phyloP scores from a whole-genome alignment of 2,888 invertebrate genomes.

The Cephus pygmeus region DNA sequence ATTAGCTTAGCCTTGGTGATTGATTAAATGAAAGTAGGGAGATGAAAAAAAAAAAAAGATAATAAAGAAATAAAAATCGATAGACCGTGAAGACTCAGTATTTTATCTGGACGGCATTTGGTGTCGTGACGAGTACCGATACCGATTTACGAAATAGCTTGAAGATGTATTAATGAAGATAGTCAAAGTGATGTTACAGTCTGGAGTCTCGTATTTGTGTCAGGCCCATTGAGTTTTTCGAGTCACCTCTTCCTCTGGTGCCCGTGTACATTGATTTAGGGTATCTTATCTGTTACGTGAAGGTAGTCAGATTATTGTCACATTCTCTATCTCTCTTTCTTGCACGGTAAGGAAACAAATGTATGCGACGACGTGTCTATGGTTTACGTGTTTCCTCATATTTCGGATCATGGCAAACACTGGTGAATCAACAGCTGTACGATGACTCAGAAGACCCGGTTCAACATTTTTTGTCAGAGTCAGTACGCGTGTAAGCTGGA shows the following conservation, averaged over 20 bases:
- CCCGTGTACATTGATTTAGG: neutral
- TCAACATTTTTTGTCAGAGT: conserved; percentile 14
- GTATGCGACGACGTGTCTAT: neutral
- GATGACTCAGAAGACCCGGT: conserved; percentile 32
- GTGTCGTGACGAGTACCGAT: neutral
- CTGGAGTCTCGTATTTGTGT: neutral
- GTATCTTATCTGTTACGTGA: neutral
- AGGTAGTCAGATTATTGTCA: neutral
- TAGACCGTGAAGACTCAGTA: neutral
- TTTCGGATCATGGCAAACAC: conserved; percentile 30
- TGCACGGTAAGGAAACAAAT: conserved; percentile 11
- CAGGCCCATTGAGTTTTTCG: neutral
- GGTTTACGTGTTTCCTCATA: conserved; percentile 6
- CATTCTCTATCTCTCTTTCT: conserved; percentile 11
- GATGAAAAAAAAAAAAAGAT: neutral
- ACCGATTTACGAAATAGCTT: neutral
- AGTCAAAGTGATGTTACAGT: neutral
- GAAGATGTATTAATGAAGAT: neutral
- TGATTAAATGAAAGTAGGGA: neutral
- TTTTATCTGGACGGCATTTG: neutral
- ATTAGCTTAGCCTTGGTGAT: neutral
- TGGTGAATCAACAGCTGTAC: conserved; percentile 41
- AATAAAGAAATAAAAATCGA: neutral
- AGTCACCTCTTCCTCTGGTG: neutral
- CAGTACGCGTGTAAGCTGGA: conserved; percentile 22